Evolutionary conservation across 2,113 vertebrate genomes (phyloP).

Genomic region (Pterocles orientalis): DNA sequence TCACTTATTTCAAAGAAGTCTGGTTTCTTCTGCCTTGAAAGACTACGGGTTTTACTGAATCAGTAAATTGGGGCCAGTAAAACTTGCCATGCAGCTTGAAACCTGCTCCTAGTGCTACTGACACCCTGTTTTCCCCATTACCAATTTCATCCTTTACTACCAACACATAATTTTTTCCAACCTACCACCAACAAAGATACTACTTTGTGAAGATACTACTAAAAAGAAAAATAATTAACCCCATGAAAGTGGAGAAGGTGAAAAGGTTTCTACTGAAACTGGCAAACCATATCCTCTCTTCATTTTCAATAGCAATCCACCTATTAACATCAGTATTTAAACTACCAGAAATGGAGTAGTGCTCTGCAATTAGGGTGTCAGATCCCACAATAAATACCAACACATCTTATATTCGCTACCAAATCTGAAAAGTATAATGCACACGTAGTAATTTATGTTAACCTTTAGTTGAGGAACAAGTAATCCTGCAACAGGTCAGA

Average conservation of each 20-base stretch:
- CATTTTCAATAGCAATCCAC: background rate
- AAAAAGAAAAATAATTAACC: background rate
- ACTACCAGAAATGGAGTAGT: background rate
- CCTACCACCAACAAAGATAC: background rate
- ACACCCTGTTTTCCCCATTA: background rate
- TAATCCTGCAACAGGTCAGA: background rate
- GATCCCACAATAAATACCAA: background rate
- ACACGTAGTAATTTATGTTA: background rate
- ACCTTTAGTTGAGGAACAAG: background rate
- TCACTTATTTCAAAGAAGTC: background rate
- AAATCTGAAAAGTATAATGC: background rate
- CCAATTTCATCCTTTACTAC: background rate
- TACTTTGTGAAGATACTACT: background rate
- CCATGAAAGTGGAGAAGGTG: background rate
- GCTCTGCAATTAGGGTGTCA: background rate
- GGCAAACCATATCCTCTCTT: background rate
- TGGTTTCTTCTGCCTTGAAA: background rate
- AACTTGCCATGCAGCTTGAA: background rate
- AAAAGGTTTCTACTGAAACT: background rate
- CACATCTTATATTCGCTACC: background rate
- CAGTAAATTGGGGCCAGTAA: background rate
- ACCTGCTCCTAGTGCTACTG: background rate
- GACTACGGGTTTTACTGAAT: background rate
- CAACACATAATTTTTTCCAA: background rate
- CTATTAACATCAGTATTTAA: background rate